Conservation (phyloP, 2,113 vertebrate species). For the Otis tarda region DNA sequence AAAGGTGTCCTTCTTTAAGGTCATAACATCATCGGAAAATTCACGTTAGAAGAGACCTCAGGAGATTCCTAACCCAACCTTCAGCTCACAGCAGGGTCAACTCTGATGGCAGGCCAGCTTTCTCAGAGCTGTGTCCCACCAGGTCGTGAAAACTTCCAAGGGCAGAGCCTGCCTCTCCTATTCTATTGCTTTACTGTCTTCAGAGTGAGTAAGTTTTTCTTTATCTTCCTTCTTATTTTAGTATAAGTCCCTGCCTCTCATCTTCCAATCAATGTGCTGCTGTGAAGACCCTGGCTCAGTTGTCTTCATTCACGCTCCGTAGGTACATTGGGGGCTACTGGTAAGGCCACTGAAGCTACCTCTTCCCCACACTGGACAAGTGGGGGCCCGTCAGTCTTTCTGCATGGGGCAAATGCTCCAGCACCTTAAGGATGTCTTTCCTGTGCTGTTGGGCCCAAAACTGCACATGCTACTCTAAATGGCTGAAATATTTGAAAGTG, state of each 20-base stretch:
- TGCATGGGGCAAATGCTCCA: not conserved
- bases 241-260: not conserved
- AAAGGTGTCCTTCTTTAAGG: not conserved
- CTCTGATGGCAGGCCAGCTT: not conserved
- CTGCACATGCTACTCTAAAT: not conserved
- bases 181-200: not conserved
- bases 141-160: not conserved
- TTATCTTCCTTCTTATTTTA: not conserved
- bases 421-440: not conserved
- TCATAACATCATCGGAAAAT: not conserved
- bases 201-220: not conserved
- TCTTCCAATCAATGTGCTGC: not conserved
- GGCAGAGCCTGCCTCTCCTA: not conserved
- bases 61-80: not conserved
- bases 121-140: not conserved
- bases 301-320: not conserved
- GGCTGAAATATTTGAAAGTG: not conserved
- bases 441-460: not conserved
- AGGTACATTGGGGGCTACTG: not conserved
- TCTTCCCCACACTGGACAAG: not conserved
- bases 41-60: not conserved
- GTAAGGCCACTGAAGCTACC: not conserved
- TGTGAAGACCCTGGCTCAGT: not conserved
- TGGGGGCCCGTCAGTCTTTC: fast-evolving
- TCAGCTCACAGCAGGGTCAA: not conserved